Evolutionary conservation across 2,797 vertebrate species (phyloP).

Genomic region (Lutjanus argentimaculatus): DNA sequence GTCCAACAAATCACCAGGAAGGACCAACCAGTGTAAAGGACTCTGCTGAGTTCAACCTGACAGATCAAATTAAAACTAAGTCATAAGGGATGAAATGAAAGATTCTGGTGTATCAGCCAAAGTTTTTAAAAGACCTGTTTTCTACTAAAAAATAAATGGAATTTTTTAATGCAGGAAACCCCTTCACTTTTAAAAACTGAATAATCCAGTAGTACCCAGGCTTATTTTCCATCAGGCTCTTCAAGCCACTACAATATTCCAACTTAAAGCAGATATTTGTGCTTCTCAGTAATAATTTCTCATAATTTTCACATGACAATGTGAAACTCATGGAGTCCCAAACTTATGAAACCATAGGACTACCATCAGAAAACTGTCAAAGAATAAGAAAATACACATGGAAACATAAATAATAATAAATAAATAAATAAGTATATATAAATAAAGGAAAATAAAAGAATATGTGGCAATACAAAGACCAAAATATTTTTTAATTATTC

Average conservation of each 20-base stretch:
- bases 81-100: too few species aligned
- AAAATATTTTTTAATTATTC: too few species aligned
- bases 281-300: not conserved
- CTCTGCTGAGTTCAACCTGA: not conserved
- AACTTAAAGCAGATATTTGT: not conserved
- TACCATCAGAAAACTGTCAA: too few species aligned
- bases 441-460: too few species aligned
- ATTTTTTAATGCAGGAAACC: not conserved
- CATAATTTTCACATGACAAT: not conserved
- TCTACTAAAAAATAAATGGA: not conserved
- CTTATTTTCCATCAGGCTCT: not conserved
- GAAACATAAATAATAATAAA: too few species aligned
- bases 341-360: too few species aligned
- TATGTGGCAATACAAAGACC: too few species aligned
- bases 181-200: not conserved
- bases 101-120: not conserved
- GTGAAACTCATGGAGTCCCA: not conserved
- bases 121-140: not conserved
- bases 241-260: not conserved
- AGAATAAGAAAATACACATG: too few species aligned
- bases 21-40: slow-evolving; percentile 18
- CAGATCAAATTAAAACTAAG: not conserved
- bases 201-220: not conserved
- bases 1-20: slow-evolving; percentile 7
- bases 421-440: too few species aligned